phyloP scores from a whole-genome alignment of 2,797 vertebrate genomes.

The Oreochromis mossambicus region DNA sequence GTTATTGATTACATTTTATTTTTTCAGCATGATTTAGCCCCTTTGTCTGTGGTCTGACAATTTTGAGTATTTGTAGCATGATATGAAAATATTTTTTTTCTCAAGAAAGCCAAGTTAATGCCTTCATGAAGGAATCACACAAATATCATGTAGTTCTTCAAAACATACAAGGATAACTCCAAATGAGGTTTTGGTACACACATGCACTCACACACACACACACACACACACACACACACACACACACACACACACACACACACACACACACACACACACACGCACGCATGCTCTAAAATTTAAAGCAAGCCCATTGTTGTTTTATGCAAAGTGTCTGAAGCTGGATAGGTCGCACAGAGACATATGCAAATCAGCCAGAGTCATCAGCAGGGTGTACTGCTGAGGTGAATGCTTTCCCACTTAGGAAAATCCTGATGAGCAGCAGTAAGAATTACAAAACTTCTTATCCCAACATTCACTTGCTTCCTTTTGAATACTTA shows the following conservation, averaged over 20 bases:
- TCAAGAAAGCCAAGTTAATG: neutral
- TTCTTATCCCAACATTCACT: conserved; percentile 11
- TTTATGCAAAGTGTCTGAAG: conserved; percentile 81
- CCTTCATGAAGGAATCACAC: neutral
- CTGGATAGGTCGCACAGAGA: conserved; percentile 76
- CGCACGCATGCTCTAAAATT: conserved; percentile 43
- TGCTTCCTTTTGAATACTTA: conserved; percentile 12
- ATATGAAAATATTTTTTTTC: neutral
- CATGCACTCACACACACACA: neutral
- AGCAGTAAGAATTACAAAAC: conserved; percentile 56
- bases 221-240: neutral
- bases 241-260: neutral
- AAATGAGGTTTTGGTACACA: neutral
- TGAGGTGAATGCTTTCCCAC: conserved; percentile 71
- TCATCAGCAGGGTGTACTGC: conserved; percentile 54
- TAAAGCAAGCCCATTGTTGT: conserved; percentile 78
- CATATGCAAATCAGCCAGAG: conserved; percentile 72
- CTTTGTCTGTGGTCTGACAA: neutral
- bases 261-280: neutral
- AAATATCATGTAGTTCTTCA: conserved; percentile 17
- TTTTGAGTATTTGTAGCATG: neutral
- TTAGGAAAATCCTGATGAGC: conserved; percentile 75
- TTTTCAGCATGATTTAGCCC: neutral
- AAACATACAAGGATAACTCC: neutral
- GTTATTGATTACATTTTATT: neutral